These are phyloP conservation scores for Hiodon alosoides DNA, from an alignment of 2,113 vertebrate species.

Conservation along the genomic window DNA sequence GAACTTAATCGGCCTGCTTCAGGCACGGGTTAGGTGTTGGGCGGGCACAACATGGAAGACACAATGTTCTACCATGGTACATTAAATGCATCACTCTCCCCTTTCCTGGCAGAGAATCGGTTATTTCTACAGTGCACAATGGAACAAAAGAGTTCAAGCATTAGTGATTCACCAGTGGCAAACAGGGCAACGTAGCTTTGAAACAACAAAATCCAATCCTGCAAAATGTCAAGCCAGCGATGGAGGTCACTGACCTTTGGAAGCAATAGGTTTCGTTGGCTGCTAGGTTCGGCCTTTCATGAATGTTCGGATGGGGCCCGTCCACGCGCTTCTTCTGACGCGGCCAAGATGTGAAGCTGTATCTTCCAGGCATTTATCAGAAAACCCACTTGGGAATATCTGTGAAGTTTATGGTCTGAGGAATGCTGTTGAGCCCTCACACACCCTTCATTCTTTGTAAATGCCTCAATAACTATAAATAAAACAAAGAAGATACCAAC, in stretches of 20 bases:
- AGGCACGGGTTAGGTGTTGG: neutral
- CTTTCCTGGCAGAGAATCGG: neutral
- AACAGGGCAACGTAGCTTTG: neutral
- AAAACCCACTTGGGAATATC: too few species aligned
- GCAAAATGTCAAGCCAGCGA: constrained; percentile 18
- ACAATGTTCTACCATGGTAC: neutral
- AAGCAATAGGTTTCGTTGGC: too few species aligned
- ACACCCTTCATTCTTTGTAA: too few species aligned
- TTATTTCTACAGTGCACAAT: constrained; percentile 9
- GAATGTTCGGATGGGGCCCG: too few species aligned
- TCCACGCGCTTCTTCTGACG: too few species aligned
- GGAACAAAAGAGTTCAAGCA: constrained; percentile 5
- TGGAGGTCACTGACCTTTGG: neutral
- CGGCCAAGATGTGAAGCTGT: too few species aligned
- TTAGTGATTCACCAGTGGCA: neutral
- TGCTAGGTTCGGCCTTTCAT: too few species aligned
- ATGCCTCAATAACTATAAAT: too few species aligned
- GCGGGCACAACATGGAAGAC: neutral
- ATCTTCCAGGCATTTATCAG: too few species aligned
- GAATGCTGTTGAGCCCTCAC: too few species aligned
- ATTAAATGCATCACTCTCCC: neutral
- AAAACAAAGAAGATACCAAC: too few species aligned
- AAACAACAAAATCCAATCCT: constrained; percentile 16
- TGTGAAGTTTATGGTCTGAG: too few species aligned
- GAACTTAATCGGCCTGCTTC: neutral